Percentiles rank a stretch among this genome's conserved stretches.
phyloP scores from a whole-genome alignment of 2,113 vertebrate species.

The Rhinoderma darwinii region DNA sequence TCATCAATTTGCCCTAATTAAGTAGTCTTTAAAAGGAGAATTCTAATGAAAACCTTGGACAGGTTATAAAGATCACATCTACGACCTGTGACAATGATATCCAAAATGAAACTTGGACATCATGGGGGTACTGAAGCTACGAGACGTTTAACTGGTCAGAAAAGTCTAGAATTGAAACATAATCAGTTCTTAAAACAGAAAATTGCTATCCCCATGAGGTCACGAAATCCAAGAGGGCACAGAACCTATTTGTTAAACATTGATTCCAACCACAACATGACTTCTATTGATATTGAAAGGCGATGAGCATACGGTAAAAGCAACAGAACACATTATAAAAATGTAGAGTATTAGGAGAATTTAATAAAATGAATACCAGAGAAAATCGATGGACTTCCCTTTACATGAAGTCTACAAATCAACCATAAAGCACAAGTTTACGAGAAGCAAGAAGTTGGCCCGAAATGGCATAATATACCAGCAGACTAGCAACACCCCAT shows the following conservation, averaged over 20 bases:
- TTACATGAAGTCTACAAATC: background rate
- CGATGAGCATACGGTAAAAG: background rate
- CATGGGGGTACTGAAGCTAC: too few relatives aligned
- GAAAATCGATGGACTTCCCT: background rate
- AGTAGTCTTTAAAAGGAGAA: too few relatives aligned
- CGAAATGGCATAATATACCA: background rate
- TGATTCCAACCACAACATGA: background rate
- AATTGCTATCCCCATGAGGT: background rate
- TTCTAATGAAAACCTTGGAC: too few relatives aligned
- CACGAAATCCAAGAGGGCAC: background rate
- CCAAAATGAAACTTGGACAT: too few relatives aligned
- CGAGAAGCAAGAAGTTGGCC: background rate
- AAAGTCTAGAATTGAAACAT: background rate
- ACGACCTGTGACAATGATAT: too few relatives aligned
- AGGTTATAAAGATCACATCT: too few relatives aligned
- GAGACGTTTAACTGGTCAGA: too few relatives aligned
- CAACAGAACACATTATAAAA: background rate
- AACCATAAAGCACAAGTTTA: background rate
- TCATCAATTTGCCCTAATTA: too few relatives aligned
- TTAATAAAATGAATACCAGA: background rate
- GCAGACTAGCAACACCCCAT: background rate
- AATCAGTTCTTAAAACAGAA: too few relatives aligned
- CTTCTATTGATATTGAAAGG: background rate
- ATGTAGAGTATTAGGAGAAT: background rate
- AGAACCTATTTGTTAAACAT: background rate